Conservation (phyloP, 2,797 vertebrate species). For the Poeciliopsis gracilis region DNA sequence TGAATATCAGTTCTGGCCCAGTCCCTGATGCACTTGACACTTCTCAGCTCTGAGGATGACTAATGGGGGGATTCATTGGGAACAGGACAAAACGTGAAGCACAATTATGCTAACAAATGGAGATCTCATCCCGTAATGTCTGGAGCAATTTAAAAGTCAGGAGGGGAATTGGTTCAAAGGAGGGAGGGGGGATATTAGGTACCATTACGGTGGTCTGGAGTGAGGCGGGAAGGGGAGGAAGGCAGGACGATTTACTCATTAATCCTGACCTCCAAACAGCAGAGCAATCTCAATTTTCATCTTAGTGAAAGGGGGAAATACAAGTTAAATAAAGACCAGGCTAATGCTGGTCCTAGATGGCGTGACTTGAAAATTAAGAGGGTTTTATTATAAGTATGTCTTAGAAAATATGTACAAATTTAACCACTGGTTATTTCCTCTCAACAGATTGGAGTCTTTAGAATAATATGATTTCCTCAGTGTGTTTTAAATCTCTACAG, state of each 20-base stretch:
- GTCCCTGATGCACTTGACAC: conserved; percentile 13
- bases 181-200: conserved; percentile 59
- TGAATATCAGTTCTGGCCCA: neutral
- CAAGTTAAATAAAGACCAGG: conserved; percentile 28
- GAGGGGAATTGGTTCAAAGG: conserved; percentile 32
- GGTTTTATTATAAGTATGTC: conserved; percentile 22
- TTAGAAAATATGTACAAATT: conserved; percentile 17
- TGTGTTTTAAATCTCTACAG: conserved; percentile 13
- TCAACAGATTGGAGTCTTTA: neutral
- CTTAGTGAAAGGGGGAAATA: conserved; percentile 41
- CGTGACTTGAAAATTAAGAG: neutral
- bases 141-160: conserved; percentile 66
- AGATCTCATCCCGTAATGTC: conserved; percentile 65
- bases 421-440: conserved; percentile 34
- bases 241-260: conserved; percentile 52
- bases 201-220: conserved; percentile 60
- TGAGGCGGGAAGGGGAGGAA: conserved; percentile 57
- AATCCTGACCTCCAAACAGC: conserved; percentile 62
- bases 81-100: conserved; percentile 52
- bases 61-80: conserved; percentile 56
- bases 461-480: neutral
- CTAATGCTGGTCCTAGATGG: conserved; percentile 16
- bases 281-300: conserved; percentile 48
- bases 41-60: conserved; percentile 20
- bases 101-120: conserved; percentile 76